Percentiles rank a stretch among this genome's conserved stretches.
Conservation (phyloP, 1,140 invertebrate species). For the Diachasma alloeum region DNA sequence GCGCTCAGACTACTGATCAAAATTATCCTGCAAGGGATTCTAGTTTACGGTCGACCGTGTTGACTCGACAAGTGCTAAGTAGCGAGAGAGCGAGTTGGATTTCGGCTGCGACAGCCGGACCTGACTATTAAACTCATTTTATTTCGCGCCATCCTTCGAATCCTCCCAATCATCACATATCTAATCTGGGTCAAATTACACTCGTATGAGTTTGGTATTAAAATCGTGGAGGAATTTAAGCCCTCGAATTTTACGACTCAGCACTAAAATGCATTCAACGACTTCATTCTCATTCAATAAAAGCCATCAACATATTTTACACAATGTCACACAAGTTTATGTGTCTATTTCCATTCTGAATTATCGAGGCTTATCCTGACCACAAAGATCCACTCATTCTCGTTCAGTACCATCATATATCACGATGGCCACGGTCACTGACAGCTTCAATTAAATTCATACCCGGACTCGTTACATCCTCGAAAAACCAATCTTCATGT, state of each 20-base stretch:
- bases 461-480: not conserved
- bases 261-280: not conserved
- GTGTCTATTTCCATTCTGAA: not conserved
- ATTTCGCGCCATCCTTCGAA: no score
- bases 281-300: not conserved
- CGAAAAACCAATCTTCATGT: slow-evolving; percentile 2
- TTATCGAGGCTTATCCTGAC: not conserved
- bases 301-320: not conserved
- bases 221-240: no score
- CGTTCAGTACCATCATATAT: not conserved
- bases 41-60: no score
- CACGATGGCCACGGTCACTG: not conserved
- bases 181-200: not conserved
- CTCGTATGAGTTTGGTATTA: not conserved
- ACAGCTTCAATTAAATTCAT: slow-evolving; percentile 8
- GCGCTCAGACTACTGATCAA: no score
- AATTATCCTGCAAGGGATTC: no score
- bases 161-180: no score
- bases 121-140: no score
- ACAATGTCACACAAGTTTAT: not conserved
- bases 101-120: no score
- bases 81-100: no score
- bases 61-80: no score
- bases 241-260: no score
- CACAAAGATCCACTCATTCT: not conserved